Evolutionary conservation across 2,797 vertebrate genomes (phyloP).

Genomic region (Sparus aurata): DNA sequence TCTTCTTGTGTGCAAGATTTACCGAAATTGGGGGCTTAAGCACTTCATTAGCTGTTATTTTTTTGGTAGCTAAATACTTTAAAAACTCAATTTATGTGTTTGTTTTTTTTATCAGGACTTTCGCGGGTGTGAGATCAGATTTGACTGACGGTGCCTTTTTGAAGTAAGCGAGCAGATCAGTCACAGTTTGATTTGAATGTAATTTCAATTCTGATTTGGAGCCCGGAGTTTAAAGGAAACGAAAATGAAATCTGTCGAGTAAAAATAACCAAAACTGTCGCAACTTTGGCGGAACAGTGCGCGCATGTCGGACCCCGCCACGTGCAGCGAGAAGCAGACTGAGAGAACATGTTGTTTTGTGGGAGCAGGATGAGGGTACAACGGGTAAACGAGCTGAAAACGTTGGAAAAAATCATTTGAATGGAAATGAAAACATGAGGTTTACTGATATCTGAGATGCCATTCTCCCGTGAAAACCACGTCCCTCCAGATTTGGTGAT

Average conservation of each 20-base stretch:
- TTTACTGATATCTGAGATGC: no score
- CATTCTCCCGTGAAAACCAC: neutral
- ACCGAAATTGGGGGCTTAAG: neutral
- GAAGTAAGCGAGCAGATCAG: neutral
- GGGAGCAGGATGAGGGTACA: neutral
- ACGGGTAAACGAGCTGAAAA: neutral
- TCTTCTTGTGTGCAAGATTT: neutral
- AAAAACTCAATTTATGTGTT: neutral
- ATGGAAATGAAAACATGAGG: no score
- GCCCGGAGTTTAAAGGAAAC: neutral
- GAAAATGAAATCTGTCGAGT: no score
- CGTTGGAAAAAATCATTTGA: rapidly evolving
- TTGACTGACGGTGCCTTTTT: neutral
- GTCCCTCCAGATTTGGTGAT: neutral
- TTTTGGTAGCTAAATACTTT: neutral
- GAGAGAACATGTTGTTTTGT: neutral
- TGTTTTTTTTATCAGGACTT: neutral
- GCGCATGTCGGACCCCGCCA: neutral
- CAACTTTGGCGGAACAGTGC: neutral
- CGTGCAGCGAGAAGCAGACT: neutral
- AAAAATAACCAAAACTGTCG: neutral
- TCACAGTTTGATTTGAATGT: neutral
- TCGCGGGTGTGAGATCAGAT: neutral
- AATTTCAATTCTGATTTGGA: no score
- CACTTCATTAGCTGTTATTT: neutral